These are phyloP conservation scores for Symphodus melops DNA, from an alignment of 2,113 vertebrate species.

Conservation along the genomic window DNA sequence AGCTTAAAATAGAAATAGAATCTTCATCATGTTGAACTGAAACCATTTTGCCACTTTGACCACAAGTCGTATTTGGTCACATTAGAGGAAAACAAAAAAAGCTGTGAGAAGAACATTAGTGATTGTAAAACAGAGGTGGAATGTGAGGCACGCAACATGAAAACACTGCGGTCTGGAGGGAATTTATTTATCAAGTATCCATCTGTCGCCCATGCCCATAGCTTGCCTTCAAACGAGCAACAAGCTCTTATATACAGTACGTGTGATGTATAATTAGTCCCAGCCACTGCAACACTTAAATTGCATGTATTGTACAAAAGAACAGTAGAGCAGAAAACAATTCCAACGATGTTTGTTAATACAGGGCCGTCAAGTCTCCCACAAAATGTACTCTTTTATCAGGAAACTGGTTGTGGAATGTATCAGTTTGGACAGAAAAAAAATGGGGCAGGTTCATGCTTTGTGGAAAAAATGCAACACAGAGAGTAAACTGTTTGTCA, in stretches of 20 bases:
- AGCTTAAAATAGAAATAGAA: constrained; percentile 61
- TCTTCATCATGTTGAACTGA: constrained; percentile 58
- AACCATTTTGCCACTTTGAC: constrained; percentile 62
- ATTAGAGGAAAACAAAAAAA: constrained; percentile 74
- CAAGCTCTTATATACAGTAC: constrained; percentile 59
- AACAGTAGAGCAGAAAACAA: neutral
- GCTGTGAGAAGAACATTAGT: constrained; percentile 74
- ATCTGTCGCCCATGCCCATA: constrained; percentile 77
- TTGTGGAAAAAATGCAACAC: constrained; percentile 74
- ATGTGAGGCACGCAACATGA: constrained; percentile 79
- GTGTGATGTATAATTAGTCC: constrained; percentile 69
- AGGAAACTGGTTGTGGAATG: constrained; percentile 65
- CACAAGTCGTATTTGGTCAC: constrained; percentile 74
- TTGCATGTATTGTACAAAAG: constrained; percentile 13
- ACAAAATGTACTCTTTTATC: constrained; percentile 42
- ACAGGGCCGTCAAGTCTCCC: neutral
- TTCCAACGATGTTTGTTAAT: neutral
- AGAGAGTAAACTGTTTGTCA: constrained; percentile 85
- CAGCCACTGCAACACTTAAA: constrained; percentile 46
- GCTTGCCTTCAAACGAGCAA: constrained; percentile 67
- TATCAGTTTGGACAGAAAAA: constrained; percentile 67
- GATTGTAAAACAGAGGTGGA: constrained; percentile 80
- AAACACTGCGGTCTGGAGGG: constrained; percentile 78
- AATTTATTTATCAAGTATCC: constrained; percentile 80
- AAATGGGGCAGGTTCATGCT: constrained; percentile 62